Evolutionary conservation across 2,113 vertebrate species (phyloP).

Genomic region (Morone saxatilis): DNA sequence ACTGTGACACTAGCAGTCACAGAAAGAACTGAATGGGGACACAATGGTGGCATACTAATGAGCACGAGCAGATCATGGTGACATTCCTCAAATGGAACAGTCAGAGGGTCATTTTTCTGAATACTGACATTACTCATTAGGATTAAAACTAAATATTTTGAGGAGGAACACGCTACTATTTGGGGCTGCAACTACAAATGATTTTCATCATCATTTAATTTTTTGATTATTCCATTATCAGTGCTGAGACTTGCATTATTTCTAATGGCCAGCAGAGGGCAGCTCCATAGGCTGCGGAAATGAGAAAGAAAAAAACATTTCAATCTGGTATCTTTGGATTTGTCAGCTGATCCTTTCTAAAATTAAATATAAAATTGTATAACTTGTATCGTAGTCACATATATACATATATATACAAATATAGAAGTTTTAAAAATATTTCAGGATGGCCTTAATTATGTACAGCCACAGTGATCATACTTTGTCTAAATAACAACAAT

Average conservation of each 20-base stretch:
- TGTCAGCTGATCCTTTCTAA: too few species aligned
- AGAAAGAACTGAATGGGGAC: neutral
- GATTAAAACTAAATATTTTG: neutral
- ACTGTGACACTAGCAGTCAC: slow-evolving; percentile 3
- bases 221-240: too few species aligned
- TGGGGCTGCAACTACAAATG: neutral
- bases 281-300: too few species aligned
- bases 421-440: neutral
- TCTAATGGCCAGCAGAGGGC: too few species aligned
- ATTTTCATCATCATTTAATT: too few species aligned
- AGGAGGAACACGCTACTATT: neutral
- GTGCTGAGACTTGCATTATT: too few species aligned
- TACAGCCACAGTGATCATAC: neutral
- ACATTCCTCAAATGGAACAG: slow-evolving; percentile 1
- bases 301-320: too few species aligned
- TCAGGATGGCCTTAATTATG: neutral
- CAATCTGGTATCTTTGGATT: too few species aligned
- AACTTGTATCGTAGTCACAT: neutral
- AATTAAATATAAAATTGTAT: too few species aligned
- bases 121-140: neutral
- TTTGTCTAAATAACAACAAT: neutral
- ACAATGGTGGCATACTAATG: neutral
- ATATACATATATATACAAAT: too few species aligned
- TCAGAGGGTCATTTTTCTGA: neutral
- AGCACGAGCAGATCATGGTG: neutral